Evolutionary conservation across 1,140 invertebrate genomes (phyloP), one percentile per base, ranked within the genome.

Genomic region (Ganaspis sp.): DNA sequence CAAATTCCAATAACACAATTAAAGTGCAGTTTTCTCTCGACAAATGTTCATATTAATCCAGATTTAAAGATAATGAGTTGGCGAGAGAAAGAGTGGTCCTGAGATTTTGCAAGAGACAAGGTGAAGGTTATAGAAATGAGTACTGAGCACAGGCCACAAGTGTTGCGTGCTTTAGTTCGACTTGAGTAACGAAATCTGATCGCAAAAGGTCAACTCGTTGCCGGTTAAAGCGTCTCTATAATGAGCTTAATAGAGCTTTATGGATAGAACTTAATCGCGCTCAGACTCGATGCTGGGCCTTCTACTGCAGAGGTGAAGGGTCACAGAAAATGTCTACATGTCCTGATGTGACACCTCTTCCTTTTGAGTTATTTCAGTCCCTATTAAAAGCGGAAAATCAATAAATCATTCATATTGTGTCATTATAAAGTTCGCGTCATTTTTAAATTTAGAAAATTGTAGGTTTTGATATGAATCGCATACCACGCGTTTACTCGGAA

Each of bases 151-250:
- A 34, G 2, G 29, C 29, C 29, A 34, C 71, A 73, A 58, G 54
- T 75, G 42, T 72, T 74, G 74, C 77, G 73, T 70, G 77, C 70
- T 58, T 17, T 19, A n/a, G 29, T 34, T 34, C 29, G 29, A 72
- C 29, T 58, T 19, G 64, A 70, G 29, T 49, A 23, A 73, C 53
- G 40, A 49, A 72, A 72, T 70, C 26, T 42, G 58, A 40, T 75
- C 53, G 58, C 70, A 38, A 79, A 79, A 79, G 74, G 77, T 79
- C 74, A 76, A 73, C 34, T 75, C 58, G 64, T 69, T 53, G 69
- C 40, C 64, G 19, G 26, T 70, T 75, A 38, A 75, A 70, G 74
- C 64, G 15, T 21, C 38, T 42, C 23, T 75, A 70, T 75, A 75
- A 75, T 70, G 74, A 17, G 49, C 74, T 75, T 75, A 75, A 75